Conservation (phyloP, 2,888 invertebrate genomes). For the Drosophila monieri region DNA sequence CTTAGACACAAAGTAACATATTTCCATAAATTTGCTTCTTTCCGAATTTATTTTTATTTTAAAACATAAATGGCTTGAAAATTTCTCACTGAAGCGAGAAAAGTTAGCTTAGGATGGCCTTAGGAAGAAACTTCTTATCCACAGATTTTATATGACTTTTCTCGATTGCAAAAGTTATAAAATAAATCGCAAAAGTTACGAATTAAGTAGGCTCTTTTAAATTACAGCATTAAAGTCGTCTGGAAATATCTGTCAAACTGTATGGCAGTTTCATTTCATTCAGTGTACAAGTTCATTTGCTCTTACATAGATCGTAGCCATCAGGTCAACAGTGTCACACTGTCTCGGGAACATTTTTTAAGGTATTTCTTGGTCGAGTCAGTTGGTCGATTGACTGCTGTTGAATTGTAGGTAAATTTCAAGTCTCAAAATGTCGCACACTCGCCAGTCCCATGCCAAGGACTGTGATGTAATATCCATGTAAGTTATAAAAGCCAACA, state of each 20-base stretch:
- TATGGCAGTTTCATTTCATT: too few species aligned
- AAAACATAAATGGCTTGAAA: too few species aligned
- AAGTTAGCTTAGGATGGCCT: too few species aligned
- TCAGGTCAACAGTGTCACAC: constrained; percentile 10
- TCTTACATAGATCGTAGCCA: constrained; percentile 6
- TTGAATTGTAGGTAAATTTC: constrained; percentile 29
- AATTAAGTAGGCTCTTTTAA: neutral
- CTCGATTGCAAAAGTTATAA: too few species aligned
- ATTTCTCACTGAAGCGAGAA: too few species aligned
- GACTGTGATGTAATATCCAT: constrained; percentile 23
- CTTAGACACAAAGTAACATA: too few species aligned
- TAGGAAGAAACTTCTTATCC: too few species aligned
- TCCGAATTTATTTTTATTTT: too few species aligned
- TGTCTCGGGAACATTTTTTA: constrained; percentile 3
- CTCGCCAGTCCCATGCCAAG: neutral
- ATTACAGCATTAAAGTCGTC: neutral
- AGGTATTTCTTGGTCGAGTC: constrained; percentile 8
- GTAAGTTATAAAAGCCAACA: constrained; percentile 25
- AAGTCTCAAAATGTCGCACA: constrained; percentile 37
- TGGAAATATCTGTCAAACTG: neutral
- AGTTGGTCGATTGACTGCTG: constrained; percentile 5
- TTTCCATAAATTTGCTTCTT: too few species aligned
- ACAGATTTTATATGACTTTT: too few species aligned
- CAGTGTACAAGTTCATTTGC: neutral
- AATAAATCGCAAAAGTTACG: too few species aligned